Base-by-base conservation (phyloP, 2,888 invertebrate species). In the Xanthia icteritia region DNA sequence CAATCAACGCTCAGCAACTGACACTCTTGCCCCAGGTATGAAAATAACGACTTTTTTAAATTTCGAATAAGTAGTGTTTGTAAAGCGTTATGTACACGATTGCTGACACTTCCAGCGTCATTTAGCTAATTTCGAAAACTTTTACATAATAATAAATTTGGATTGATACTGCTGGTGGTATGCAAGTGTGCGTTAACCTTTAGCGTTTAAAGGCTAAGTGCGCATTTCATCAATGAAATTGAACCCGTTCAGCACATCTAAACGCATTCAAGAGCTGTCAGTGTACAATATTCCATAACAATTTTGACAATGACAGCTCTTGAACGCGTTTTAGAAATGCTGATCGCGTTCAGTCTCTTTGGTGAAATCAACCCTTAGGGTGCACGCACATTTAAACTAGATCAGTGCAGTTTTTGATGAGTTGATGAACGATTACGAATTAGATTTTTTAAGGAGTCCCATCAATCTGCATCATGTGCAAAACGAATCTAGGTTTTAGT, bases 11-110 rank as follows among this genome's bases (percentile, higher is more conserved):
- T 63, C 97, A 97, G 42, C 97, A 97, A 89, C 97, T 97, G 87
- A 97, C 97, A 54, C 97, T 98, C 93, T 96, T 98, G 89, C 98
- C 98, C 72, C 98, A 98, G 97, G 98, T 96, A 86, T 42, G 82
- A 23, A 36, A 0, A 31, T 39, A 45, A 27, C 11, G 11, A 45
- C 36, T 45, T 51, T 65, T 60, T 23, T 0, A 11, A 23, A 54
- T 31, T 13, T 56, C 6, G 31, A 63, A 17, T 63, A 3, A 0
- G 9, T 42, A 17, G 15, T 64, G n/a, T 61, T 64, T 15, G 3
- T 70, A 17, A 58, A 48, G 9, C 27, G 56, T 69, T 64, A 71
- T n/a, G 85, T 73, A 45, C 81, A 84, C 31, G 20, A 69, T 75
- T 82, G 54, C 56, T 31, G 27, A 66, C 54, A 73, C 27, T 67